These are phyloP conservation scores for Manacus vitellinus DNA, from an alignment of 2,113 vertebrate genomes.

Conservation along the genomic window DNA sequence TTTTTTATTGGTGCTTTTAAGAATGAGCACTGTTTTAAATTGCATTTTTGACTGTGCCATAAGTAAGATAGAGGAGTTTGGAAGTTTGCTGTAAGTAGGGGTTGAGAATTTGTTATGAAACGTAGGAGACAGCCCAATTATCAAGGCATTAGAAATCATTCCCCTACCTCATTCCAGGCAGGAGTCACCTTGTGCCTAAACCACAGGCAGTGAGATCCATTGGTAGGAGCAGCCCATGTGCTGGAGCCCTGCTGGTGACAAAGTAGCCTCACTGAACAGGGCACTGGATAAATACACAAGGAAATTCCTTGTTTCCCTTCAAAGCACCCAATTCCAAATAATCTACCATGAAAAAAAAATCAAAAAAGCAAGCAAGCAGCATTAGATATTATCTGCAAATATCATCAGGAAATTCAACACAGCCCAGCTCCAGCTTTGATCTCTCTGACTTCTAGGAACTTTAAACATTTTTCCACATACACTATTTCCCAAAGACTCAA, in stretches of 20 bases:
- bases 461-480: neutral
- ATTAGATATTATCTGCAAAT: neutral
- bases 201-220: neutral
- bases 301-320: neutral
- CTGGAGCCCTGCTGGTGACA: neutral
- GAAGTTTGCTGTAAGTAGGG: neutral
- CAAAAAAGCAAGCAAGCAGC: neutral
- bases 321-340: neutral
- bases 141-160: neutral
- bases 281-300: neutral
- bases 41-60: neutral
- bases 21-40: neutral
- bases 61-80: neutral
- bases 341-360: neutral
- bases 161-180: neutral
- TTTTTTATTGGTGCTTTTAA: neutral
- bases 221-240: neutral
- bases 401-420: neutral
- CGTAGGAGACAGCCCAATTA: neutral
- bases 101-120: neutral
- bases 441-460: neutral
- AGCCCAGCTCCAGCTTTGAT: neutral
- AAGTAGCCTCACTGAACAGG: neutral
- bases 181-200: neutral
- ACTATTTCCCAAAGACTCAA: neutral